Conservation (phyloP, 2,888 invertebrate species). For the Gymnoscelis rufifasciata region DNA sequence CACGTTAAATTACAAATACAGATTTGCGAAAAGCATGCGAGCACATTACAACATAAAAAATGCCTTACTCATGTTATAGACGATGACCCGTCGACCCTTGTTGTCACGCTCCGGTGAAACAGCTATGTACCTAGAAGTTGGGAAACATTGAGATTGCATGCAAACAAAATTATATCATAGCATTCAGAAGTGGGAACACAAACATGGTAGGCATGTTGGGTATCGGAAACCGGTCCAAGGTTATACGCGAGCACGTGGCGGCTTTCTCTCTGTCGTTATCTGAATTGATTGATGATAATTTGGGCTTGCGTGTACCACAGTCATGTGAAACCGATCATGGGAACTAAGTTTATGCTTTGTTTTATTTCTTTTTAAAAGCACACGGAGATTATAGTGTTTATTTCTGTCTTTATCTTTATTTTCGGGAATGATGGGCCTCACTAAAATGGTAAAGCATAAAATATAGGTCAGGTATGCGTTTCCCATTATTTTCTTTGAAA, state of each 20-base stretch:
- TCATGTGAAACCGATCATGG: slow-evolving; percentile 2
- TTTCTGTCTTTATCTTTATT: slow-evolving; percentile 2
- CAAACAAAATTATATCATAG: slow-evolving; percentile 44
- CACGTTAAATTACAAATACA: slow-evolving; percentile 17
- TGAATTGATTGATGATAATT: slow-evolving; percentile 11
- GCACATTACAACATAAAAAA: slow-evolving; percentile 26
- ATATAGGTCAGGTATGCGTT: neutral
- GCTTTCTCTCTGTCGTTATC: slow-evolving; percentile 15
- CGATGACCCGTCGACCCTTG: slow-evolving; percentile 85
- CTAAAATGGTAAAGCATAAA: neutral
- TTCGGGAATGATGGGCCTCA: neutral
- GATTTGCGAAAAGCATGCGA: slow-evolving; percentile 27
- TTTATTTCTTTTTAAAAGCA: slow-evolving; percentile 5
- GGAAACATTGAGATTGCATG: slow-evolving; percentile 44
- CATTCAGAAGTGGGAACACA: slow-evolving; percentile 18
- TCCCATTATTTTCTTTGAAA: neutral
- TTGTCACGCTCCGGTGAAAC: slow-evolving; percentile 86
- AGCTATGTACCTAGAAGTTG: slow-evolving; percentile 82
- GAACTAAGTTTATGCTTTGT: neutral
- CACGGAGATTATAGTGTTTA: neutral
- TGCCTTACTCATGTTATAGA: slow-evolving; percentile 80
- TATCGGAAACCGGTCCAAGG: slow-evolving; percentile 16
- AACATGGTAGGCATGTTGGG: slow-evolving; percentile 19
- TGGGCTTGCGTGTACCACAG: slow-evolving; percentile 5
- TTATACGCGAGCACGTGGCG: slow-evolving; percentile 12